Base-by-base conservation (phyloP, 2,113 vertebrate genomes). In the Spea multiplicata region DNA sequence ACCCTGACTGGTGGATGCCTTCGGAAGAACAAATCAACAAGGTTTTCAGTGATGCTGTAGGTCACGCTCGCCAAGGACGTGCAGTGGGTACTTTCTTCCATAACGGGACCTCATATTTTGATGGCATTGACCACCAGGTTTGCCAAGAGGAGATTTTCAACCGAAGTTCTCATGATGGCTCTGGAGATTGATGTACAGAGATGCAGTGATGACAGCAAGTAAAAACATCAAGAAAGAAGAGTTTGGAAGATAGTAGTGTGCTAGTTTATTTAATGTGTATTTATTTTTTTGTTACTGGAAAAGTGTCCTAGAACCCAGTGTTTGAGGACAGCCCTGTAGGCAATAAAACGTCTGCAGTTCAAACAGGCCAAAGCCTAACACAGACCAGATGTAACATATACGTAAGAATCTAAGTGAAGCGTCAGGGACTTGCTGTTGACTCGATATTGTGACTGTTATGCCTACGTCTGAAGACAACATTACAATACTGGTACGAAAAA, bases 1-100 rank as follows among this genome's bases (percentile, higher is more conserved):
- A 99, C 88, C 96, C 94, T 0, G 97, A 99, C 89, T 99, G 97
- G 97, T 99, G 97, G 97, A 99, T 99, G 97, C 97, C 97, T 0
- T 98, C 97, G 0, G 97, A 99, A 84, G 97, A 99, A 88, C 97
- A 99, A 86, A 99, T 99, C 79, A 99, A 99, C 91, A 99, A 99
- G 83, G 97, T 99, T 16, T 99, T 99, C 93, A 99, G 97, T 0
- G 97, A 99, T 0, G 97, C 97, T 0, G 97, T 99, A 44, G 97
- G 97, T 16, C 97, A 99, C 0, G 97, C 97, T 52, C 95, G 97
- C 3, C 97, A 99, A 88, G 97, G 97, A 66, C 94, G 97, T 1
- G 97, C 97, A 0, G 96, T 99, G 57, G 96, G 95, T 47, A 96
- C 96, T 13, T 99, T 99, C 83, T 90, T 99, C 74, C 91, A 93